phyloP scores from a whole-genome alignment of 2,113 vertebrate species.

The Callipepla squamata region DNA sequence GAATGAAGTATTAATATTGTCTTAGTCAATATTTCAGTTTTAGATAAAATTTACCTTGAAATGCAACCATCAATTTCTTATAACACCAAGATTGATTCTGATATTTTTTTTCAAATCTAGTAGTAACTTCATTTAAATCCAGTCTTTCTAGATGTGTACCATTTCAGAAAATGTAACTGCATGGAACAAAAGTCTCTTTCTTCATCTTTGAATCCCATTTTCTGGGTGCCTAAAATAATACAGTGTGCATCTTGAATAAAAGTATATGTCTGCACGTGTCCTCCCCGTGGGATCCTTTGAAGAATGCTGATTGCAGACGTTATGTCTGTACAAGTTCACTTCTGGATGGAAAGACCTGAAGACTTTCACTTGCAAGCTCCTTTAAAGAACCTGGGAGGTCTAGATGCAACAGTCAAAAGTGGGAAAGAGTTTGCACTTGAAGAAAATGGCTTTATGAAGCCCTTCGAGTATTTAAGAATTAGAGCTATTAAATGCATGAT shows the following conservation, averaged over 20 bases:
- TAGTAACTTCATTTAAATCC: constrained; percentile 51
- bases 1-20: constrained; percentile 24
- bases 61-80: constrained; percentile 60
- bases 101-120: not conserved
- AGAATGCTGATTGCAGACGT: not conserved
- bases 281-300: not conserved
- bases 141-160: constrained; percentile 17
- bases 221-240: not conserved
- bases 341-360: not conserved
- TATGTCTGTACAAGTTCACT: not conserved
- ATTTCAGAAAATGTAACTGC: constrained; percentile 4
- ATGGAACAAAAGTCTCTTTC: not conserved
- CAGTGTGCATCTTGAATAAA: not conserved
- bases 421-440: constrained; percentile 26
- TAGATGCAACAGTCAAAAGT: not conserved
- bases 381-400: constrained; percentile 8
- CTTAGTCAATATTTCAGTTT: constrained; percentile 48
- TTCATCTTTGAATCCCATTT: constrained; percentile 14
- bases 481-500: constrained; percentile 55
- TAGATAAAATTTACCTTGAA: constrained; percentile 62
- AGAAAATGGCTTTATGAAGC: constrained; percentile 27
- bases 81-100: constrained; percentile 46
- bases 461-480: constrained; percentile 51
- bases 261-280: not conserved
- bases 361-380: constrained; percentile 5